Conservation (phyloP, 2,888 invertebrate genomes). For the Tribolium freemani region DNA sequence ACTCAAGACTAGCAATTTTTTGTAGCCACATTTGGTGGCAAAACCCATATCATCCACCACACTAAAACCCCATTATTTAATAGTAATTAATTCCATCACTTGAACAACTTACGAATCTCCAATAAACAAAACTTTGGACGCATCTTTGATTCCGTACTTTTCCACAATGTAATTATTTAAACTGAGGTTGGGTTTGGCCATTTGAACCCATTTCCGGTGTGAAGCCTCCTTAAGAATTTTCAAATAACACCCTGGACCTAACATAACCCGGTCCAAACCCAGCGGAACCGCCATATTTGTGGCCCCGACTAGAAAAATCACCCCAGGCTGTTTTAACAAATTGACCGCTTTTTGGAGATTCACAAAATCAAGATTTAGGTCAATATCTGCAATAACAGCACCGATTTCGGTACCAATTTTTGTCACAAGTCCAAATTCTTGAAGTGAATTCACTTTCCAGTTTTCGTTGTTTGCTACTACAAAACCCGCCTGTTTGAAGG, state of each 20-base stretch:
- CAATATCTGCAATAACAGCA: conserved; percentile 73
- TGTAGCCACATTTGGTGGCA: conserved; percentile 78
- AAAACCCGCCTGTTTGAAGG: not conserved
- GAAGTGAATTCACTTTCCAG: not conserved
- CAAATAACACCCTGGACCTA: conserved; percentile 68
- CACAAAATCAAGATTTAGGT: conserved; percentile 69
- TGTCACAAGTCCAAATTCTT: not conserved
- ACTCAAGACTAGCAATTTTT: conserved; percentile 81
- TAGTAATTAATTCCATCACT: conserved; percentile 65
- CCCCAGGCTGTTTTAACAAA: conserved; percentile 70
- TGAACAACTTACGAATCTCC: conserved; percentile 81
- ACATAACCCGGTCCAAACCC: conserved; percentile 58
- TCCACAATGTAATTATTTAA: conserved; percentile 70
- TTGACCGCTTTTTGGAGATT: conserved; percentile 70
- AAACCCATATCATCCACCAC: conserved; percentile 78
- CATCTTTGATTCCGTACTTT: conserved; percentile 73
- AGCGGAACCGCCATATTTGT: conserved; percentile 68
- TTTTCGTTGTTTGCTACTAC: not conserved
- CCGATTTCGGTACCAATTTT: conserved; percentile 68
- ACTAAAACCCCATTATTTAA: conserved; percentile 76
- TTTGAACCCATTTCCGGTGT: conserved; percentile 65
- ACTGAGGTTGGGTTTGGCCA: conserved; percentile 70
- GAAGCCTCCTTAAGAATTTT: conserved; percentile 66
- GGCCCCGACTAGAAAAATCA: conserved; percentile 70
- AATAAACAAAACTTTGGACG: conserved; percentile 81